Conservation (phyloP, 2,113 vertebrate species). For the Pedionomus torquatus region DNA sequence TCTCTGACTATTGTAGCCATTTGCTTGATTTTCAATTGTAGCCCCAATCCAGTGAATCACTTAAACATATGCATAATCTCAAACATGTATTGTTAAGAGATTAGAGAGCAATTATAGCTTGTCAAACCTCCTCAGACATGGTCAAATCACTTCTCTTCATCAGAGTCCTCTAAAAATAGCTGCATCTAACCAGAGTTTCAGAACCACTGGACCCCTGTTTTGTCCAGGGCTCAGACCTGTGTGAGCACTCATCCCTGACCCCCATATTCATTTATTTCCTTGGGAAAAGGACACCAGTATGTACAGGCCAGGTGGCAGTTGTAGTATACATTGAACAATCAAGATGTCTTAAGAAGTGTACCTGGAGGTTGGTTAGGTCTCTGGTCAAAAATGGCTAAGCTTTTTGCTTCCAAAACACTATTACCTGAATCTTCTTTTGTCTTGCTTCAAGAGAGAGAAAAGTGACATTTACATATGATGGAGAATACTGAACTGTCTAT, state of each 20-base stretch:
- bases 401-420: not conserved
- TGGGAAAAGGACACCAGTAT: not conserved
- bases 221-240: not conserved
- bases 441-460: not conserved
- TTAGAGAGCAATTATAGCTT: constrained; percentile 61
- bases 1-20: not conserved
- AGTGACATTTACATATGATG: not conserved
- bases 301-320: accelerated
- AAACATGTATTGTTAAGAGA: constrained; percentile 52
- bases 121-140: constrained; percentile 41
- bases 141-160: constrained; percentile 49
- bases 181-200: not conserved
- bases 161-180: not conserved
- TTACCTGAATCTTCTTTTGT: not conserved
- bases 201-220: not conserved
- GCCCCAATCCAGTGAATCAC: not conserved
- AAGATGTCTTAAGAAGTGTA: not conserved
- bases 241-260: not conserved
- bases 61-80: constrained; percentile 38
- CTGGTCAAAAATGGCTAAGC: not conserved
- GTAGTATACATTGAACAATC: not conserved
- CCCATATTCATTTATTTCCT: not conserved
- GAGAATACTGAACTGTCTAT: not conserved
- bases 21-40: not conserved
- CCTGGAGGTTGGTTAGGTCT: not conserved